A percentile compares a stretch with the other conserved stretches of the same genome.
These are phyloP conservation scores for Coryphaenoides rupestris DNA, from an alignment of 2,113 vertebrate species.

Conservation along the genomic window DNA sequence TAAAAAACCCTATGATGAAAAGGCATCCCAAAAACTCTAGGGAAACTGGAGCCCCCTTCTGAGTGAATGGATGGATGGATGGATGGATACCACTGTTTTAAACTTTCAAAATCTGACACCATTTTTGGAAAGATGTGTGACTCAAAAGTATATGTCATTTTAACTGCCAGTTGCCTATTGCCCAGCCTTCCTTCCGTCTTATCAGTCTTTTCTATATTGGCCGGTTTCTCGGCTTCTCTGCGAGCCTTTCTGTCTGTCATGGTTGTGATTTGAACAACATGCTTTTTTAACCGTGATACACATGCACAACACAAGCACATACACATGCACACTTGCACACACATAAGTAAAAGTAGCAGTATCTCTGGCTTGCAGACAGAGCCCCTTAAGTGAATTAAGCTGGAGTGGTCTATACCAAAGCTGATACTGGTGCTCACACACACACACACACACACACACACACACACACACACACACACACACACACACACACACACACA, in stretches of 20 bases:
- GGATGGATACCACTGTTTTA: no score
- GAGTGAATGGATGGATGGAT: no score
- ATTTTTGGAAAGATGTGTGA: no score
- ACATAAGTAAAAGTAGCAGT: slow-evolving; percentile 30
- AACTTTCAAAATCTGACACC: no score
- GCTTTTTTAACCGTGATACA: slow-evolving; percentile 33
- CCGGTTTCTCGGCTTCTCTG: slow-evolving; percentile 42
- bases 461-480: neutral
- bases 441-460: neutral
- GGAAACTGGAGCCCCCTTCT: no score
- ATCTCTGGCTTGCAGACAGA: slow-evolving; percentile 48
- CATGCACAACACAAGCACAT: neutral
- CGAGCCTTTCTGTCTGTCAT: slow-evolving; percentile 17
- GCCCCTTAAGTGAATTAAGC: slow-evolving; percentile 61
- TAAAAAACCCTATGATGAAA: no score
- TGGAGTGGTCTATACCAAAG: slow-evolving; percentile 48
- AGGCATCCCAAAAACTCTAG: no score
- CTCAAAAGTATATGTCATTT: neutral
- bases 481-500: slow-evolving; percentile 19
- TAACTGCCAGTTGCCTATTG: neutral
- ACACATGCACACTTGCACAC: slow-evolving; percentile 18
- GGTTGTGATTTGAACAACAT: slow-evolving; percentile 41
- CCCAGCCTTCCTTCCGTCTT: slow-evolving; percentile 15
- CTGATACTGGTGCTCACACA: slow-evolving; percentile 37
- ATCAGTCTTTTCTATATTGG: slow-evolving; percentile 35